A percentile compares a stretch with the other conserved stretches of the same genome.
These are phyloP conservation scores for Acanthosepion esculentum DNA, from an alignment of 2,888 invertebrate genomes.

Conservation along the genomic window DNA sequence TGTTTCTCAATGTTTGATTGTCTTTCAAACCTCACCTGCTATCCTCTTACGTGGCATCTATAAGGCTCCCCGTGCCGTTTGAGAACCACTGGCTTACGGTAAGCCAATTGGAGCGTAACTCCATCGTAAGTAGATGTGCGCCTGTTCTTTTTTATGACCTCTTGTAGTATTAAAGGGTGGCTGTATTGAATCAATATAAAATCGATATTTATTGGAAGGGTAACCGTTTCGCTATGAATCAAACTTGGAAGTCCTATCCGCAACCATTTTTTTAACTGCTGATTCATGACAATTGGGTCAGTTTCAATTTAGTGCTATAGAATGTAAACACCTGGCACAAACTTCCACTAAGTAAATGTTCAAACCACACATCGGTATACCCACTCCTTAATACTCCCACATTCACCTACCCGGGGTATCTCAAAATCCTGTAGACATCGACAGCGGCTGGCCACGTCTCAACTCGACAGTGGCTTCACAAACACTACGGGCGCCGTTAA, in stretches of 20 bases:
- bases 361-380: not conserved
- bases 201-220: not conserved
- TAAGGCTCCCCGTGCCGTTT: no score
- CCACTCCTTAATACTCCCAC: not conserved
- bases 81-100: no score
- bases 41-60: no score
- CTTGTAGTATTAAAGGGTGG: not conserved
- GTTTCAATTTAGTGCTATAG: not conserved
- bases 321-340: not conserved
- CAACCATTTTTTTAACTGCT: not conserved
- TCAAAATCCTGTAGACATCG: not conserved
- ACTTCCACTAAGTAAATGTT: not conserved
- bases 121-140: no score
- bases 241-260: not conserved
- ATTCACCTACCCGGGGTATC: not conserved
- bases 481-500: slow-evolving; percentile 6
- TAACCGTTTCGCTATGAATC: not conserved
- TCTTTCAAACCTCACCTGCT: no score
- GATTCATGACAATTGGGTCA: not conserved
- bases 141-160: no score
- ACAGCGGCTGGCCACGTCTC: not conserved
- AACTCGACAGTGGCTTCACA: not conserved
- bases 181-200: not conserved
- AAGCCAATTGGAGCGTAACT: no score
- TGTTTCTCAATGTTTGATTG: no score